Percentiles rank a stretch among this genome's conserved stretches.
phyloP scores from a whole-genome alignment of 1,140 invertebrate genomes.

The Calosoma granatense region DNA sequence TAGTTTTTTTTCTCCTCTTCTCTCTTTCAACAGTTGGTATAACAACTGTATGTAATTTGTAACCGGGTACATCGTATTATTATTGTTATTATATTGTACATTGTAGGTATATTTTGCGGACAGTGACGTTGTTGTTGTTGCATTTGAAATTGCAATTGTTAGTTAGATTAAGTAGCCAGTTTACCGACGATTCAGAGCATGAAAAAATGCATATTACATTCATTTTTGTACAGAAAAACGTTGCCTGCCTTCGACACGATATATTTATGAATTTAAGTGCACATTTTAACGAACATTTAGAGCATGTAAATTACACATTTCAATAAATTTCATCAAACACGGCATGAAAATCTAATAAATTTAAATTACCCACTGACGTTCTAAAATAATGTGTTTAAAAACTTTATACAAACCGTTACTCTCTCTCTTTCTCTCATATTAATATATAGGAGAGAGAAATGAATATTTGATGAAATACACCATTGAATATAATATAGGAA shows the following conservation, averaged over 20 bases:
- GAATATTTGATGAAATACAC: too few species aligned
- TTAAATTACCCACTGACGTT: conserved; percentile 1
- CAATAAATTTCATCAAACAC: conserved; percentile 6
- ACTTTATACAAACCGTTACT: too few species aligned
- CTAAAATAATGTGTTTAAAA: neutral
- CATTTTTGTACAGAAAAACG: neutral
- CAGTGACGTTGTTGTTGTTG: too few species aligned
- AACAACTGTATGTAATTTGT: too few species aligned
- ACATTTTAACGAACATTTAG: conserved; percentile 1
- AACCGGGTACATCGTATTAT: too few species aligned
- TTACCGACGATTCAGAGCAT: neutral
- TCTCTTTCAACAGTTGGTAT: too few species aligned
- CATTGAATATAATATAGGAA: too few species aligned
- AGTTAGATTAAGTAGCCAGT: neutral
- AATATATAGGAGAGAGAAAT: too few species aligned
- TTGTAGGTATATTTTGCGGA: too few species aligned
- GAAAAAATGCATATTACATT: conserved; percentile 3
- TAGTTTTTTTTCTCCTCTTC: too few species aligned
- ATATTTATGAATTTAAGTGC: conserved; percentile 5
- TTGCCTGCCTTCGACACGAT: neutral
- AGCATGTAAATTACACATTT: conserved; percentile 9
- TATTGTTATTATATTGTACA: too few species aligned
- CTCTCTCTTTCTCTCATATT: too few species aligned
- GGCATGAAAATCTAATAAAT: conserved; percentile 8
- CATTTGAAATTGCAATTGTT: neutral